These are phyloP conservation scores for Acanthosepion esculentum DNA, from an alignment of 2,888 invertebrate species.

Conservation along the genomic window DNA sequence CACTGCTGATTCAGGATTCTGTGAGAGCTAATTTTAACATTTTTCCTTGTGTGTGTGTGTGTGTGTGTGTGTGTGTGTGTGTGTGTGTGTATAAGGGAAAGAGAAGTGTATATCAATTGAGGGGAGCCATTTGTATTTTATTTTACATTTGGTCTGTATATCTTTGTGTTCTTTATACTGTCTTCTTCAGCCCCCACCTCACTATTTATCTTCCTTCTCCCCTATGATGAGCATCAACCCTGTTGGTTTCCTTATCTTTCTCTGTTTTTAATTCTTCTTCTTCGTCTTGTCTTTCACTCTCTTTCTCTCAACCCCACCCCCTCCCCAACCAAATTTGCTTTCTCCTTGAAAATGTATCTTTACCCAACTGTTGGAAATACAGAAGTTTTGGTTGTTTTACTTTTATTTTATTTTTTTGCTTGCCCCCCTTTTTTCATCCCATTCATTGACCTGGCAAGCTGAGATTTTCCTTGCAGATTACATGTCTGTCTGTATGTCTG, in stretches of 20 bases:
- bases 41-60: background rate
- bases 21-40: background rate
- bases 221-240: too few species aligned
- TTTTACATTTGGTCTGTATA: too few species aligned
- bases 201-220: too few species aligned
- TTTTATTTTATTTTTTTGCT: background rate
- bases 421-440: background rate
- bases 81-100: background rate
- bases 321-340: too few species aligned
- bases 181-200: too few species aligned
- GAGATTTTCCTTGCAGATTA: background rate
- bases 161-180: too few species aligned
- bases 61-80: background rate
- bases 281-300: too few species aligned
- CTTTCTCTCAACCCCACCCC: too few species aligned
- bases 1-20: constrained; percentile 16
- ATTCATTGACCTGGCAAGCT: background rate
- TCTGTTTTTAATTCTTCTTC: too few species aligned
- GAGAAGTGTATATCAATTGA: background rate
- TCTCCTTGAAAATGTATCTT: too few species aligned
- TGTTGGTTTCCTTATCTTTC: too few species aligned
- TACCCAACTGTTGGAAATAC: background rate
- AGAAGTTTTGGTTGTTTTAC: background rate
- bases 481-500: background rate
- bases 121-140: too few species aligned